These are phyloP conservation scores for Antechinus stuartii DNA, from an alignment of 2,113 vertebrate species.

Conservation along the genomic window DNA sequence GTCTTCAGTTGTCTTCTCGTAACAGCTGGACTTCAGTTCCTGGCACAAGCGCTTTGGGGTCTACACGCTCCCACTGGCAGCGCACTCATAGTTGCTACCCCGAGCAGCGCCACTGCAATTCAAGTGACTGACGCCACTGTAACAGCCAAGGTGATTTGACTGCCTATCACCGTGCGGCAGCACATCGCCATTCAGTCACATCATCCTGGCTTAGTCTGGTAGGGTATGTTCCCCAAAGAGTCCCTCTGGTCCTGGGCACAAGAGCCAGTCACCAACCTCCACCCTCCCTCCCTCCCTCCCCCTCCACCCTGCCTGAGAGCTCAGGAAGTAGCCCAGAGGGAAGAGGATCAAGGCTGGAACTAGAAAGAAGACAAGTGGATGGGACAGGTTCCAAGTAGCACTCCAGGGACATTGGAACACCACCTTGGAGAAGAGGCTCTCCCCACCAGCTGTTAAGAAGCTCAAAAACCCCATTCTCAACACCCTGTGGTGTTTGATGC, in stretches of 20 bases:
- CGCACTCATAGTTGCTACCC: constrained; percentile 83
- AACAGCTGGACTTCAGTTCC: background rate
- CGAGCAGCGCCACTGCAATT: constrained; percentile 86
- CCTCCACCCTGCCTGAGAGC: constrained; percentile 72
- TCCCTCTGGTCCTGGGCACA: background rate
- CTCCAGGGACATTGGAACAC: constrained; percentile 89
- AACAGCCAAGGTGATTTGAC: constrained; percentile 50
- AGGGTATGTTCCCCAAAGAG: accelerated
- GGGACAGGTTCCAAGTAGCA: constrained; percentile 78
- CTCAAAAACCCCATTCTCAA: constrained; percentile 82
- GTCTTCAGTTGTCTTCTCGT: constrained; percentile 36
- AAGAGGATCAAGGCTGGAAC: constrained; percentile 87
- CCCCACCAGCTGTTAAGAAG: constrained; percentile 82
- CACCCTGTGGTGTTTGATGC: constrained; percentile 60
- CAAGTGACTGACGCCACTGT: constrained; percentile 86
- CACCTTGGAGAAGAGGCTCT: constrained; percentile 84
- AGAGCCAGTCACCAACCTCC: constrained; percentile 80
- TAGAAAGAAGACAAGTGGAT: constrained; percentile 86
- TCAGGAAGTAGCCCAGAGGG: constrained; percentile 83
- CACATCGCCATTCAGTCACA: background rate
- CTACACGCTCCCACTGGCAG: constrained; percentile 68
- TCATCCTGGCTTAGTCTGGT: accelerated
- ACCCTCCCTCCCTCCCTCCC: no score
- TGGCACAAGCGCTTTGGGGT: constrained; percentile 52
- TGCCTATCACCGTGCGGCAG: accelerated